Percentiles rank a stretch among this genome's conserved stretches.
phyloP scores from a whole-genome alignment of 2,797 vertebrate genomes.

The Mormyrus proboscirostris region DNA sequence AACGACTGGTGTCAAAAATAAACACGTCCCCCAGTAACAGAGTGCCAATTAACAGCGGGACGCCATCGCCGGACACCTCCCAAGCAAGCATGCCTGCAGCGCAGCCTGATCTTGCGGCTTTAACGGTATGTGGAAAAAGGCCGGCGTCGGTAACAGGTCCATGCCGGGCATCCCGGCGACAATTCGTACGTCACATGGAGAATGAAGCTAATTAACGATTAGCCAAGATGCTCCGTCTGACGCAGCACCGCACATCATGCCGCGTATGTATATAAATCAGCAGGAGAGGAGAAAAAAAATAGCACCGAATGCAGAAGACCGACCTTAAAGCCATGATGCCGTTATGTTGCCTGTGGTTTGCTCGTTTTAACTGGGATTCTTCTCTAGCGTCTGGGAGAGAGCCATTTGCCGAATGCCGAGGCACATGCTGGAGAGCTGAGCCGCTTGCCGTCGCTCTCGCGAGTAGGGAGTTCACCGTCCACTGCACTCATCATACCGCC shows the following conservation, averaged over 20 bases:
- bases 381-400: slow-evolving; percentile 32
- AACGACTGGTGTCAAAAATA: neutral
- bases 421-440: slow-evolving; percentile 45
- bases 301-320: slow-evolving; percentile 33
- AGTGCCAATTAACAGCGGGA: neutral
- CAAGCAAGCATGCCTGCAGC: neutral
- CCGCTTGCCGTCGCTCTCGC: slow-evolving; percentile 39
- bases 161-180: neutral
- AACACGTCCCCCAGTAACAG: neutral
- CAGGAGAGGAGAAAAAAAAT: neutral
- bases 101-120: neutral
- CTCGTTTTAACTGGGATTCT: slow-evolving; percentile 45
- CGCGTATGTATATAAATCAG: neutral
- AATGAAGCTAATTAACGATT: neutral
- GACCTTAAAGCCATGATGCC: slow-evolving; percentile 49
- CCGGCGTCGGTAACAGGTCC: slow-evolving; percentile 14
- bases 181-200: neutral
- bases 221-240: neutral
- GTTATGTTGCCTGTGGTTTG: slow-evolving; percentile 40
- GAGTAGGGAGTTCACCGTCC: slow-evolving; percentile 28
- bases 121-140: neutral
- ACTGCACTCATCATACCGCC: slow-evolving; percentile 29
- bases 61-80: neutral
- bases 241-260: neutral
- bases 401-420: slow-evolving; percentile 38